Conservation (phyloP, 2,113 vertebrate species). For the Mohoua ochrocephala region DNA sequence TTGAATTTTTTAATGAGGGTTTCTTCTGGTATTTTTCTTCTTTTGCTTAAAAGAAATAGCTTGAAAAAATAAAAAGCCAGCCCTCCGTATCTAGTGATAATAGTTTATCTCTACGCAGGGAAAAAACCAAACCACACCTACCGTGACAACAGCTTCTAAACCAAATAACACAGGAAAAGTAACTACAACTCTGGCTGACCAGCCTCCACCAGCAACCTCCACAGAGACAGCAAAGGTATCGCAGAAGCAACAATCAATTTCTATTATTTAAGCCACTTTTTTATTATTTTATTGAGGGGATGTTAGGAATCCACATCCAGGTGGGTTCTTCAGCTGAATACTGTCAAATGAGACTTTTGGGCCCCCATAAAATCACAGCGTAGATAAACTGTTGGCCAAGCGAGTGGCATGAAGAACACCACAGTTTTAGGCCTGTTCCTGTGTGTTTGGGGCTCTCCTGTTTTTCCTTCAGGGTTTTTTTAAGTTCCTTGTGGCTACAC, state of each 20-base stretch:
- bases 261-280: neutral
- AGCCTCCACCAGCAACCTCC: neutral
- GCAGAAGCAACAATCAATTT: neutral
- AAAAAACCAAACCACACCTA: neutral
- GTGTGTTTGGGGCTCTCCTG: neutral
- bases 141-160: neutral
- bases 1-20: neutral
- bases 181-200: neutral
- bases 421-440: neutral
- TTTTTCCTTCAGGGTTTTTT: neutral
- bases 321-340: neutral
- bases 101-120: conserved; percentile 11
- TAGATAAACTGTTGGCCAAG: neutral
- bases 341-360: neutral
- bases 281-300: neutral
- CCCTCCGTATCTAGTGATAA: accelerated
- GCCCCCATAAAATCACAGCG: neutral
- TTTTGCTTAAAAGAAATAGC: neutral
- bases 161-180: conserved; percentile 20
- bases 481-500: neutral
- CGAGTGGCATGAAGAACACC: accelerated
- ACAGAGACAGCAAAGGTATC: conserved; percentile 50
- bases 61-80: neutral
- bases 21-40: neutral
- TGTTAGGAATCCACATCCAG: neutral